A percentile compares a stretch with the other conserved stretches of the same genome.
Evolutionary conservation across 2,113 vertebrate species (phyloP).

Genomic region (Pholis gunnellus): DNA sequence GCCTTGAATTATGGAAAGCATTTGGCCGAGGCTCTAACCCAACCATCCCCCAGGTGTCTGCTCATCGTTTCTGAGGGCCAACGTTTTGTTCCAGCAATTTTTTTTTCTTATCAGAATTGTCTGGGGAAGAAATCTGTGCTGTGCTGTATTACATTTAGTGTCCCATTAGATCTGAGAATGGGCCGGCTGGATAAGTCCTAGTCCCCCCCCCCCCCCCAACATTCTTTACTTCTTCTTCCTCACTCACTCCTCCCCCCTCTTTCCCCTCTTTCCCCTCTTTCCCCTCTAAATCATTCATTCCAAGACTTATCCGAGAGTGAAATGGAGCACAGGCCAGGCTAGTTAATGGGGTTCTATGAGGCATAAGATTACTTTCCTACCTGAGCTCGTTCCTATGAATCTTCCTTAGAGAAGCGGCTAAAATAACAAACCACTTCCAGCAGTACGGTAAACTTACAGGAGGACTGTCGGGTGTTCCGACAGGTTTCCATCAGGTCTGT

Average conservation of each 20-base stretch:
- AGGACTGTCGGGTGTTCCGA: conserved; percentile 32
- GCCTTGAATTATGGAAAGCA: conserved; percentile 54
- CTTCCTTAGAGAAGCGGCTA: conserved; percentile 68
- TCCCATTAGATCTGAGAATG: conserved; percentile 57
- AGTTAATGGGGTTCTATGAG: conserved; percentile 83
- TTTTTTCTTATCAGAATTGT: conserved; percentile 35
- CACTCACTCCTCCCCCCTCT: conserved; percentile 5
- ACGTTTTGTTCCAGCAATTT: conserved; percentile 26
- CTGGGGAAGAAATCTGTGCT: conserved; percentile 40
- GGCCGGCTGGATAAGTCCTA: conserved; percentile 30
- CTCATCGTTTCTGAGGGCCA: conserved; percentile 44
- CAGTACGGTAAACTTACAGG: conserved; percentile 33
- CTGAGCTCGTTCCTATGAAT: conserved; percentile 77
- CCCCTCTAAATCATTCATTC: conserved; percentile 75
- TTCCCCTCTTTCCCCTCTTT: conserved; percentile 22
- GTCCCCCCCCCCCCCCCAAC: conserved; percentile 7
- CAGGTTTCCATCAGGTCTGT: conserved; percentile 33
- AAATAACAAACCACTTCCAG: conserved; percentile 64
- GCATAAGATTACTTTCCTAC: conserved; percentile 80
- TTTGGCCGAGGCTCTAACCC: conserved; percentile 35
- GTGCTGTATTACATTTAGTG: conserved; percentile 53
- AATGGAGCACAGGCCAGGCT: conserved; percentile 76
- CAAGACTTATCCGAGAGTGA: conserved; percentile 77
- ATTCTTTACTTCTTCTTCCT: conserved; percentile 26
- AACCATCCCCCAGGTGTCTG: conserved; percentile 12